These are phyloP conservation scores for Sebastes alutus DNA, from an alignment of 2,797 vertebrate species.

Conservation along the genomic window DNA sequence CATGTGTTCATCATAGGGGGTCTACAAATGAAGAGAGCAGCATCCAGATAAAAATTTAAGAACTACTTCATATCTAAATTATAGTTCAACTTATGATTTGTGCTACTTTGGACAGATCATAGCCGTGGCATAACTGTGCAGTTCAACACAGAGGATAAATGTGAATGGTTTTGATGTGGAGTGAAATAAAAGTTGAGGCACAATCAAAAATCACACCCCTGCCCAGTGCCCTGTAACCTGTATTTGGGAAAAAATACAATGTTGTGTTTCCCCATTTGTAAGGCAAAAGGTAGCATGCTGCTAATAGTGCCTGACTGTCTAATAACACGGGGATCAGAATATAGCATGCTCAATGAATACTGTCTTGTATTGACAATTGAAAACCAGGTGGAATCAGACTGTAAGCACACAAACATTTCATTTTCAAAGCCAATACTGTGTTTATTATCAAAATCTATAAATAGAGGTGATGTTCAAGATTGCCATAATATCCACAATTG, in stretches of 20 bases:
- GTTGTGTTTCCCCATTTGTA: neutral
- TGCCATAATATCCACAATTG: neutral
- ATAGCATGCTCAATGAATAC: neutral
- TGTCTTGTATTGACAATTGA: neutral
- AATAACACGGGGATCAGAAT: neutral
- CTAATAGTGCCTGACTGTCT: neutral
- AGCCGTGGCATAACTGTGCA: neutral
- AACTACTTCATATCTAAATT: slow-evolving; percentile 1
- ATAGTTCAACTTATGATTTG: neutral
- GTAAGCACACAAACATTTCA: neutral
- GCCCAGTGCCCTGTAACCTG: neutral
- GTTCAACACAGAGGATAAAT: neutral
- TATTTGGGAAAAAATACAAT: neutral
- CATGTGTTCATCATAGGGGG: slow-evolving; percentile 18
- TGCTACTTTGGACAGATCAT: neutral
- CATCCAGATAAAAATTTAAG: neutral
- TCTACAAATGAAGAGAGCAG: neutral
- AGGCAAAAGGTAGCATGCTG: neutral
- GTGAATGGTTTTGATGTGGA: neutral
- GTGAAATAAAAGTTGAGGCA: neutral
- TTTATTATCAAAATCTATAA: neutral
- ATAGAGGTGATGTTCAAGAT: neutral
- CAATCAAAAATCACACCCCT: neutral
- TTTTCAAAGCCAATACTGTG: neutral
- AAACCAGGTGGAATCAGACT: neutral